Conservation (phyloP, 35 echinoderm and acorn worm genomes). For the Hemicentrotus pulcherrimus region DNA sequence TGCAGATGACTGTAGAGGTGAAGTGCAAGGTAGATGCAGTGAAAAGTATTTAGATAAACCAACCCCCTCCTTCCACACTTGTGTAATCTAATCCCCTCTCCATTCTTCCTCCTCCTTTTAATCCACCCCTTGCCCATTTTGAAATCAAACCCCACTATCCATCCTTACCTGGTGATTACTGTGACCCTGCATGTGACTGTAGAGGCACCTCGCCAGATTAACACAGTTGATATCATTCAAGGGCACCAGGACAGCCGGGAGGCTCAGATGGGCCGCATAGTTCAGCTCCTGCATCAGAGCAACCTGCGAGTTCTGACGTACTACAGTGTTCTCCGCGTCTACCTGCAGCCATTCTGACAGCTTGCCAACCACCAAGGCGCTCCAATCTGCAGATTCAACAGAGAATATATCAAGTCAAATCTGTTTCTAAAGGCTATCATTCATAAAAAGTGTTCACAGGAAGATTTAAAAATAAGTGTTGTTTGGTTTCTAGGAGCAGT, state of each 20-base stretch:
- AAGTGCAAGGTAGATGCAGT: no score
- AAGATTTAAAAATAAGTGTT: not conserved
- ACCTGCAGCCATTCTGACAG: conserved; percentile 84
- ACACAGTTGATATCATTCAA: conserved; percentile 76
- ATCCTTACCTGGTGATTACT: conserved; percentile 90
- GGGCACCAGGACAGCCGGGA: conserved; percentile 86
- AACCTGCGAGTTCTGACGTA: conserved; percentile 88
- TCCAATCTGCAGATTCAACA: conserved; percentile 78
- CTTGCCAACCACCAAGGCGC: conserved; percentile 94
- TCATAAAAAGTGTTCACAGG: not conserved
- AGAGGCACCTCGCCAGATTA: conserved; percentile 86
- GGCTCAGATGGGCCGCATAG: conserved; percentile 90
- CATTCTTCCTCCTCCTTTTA: no score
- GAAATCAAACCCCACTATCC: not conserved
- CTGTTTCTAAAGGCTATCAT: not conserved
- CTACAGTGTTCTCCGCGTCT: conserved; percentile 79
- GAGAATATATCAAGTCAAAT: not conserved
- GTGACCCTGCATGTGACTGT: conserved; percentile 91
- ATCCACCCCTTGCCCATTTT: not conserved
- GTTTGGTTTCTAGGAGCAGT: not conserved
- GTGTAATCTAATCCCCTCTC: no score
- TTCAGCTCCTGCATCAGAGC: conserved; percentile 93
- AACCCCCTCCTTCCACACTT: no score
- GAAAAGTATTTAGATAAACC: no score
- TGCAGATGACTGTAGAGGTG: no score